These are phyloP conservation scores for Cranoglanis bouderius DNA, from an alignment of 2,113 vertebrate genomes.

Conservation along the genomic window DNA sequence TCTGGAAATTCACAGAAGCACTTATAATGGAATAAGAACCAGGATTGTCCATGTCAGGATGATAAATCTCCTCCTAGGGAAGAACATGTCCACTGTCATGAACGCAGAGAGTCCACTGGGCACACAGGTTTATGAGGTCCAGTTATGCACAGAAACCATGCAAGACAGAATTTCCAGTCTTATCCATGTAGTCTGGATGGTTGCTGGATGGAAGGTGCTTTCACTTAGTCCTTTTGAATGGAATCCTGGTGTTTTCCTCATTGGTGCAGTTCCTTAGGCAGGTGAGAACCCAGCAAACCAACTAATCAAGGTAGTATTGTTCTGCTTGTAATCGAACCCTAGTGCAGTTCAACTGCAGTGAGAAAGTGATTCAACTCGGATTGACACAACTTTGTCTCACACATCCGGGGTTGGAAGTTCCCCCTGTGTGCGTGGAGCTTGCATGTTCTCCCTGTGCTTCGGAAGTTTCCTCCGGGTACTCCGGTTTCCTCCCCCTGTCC, in stretches of 20 bases:
- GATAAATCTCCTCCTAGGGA: neutral
- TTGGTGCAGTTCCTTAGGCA: neutral
- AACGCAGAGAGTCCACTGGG: neutral
- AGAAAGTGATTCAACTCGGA: neutral
- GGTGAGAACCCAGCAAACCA: neutral
- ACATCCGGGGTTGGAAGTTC: too few relatives aligned
- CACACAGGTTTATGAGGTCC: neutral
- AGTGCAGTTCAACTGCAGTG: neutral
- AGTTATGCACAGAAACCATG: neutral
- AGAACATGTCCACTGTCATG: neutral
- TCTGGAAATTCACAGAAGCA: neutral
- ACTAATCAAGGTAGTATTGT: neutral
- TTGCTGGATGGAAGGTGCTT: neutral
- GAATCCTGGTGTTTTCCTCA: neutral
- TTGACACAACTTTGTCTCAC: too few relatives aligned
- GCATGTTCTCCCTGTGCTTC: too few relatives aligned
- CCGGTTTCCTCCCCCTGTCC: too few relatives aligned
- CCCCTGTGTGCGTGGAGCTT: too few relatives aligned
- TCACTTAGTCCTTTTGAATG: neutral
- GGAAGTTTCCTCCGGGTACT: too few relatives aligned
- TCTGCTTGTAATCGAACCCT: neutral
- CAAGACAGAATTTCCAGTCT: neutral
- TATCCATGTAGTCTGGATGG: neutral
- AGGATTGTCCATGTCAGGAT: neutral
- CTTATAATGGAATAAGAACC: neutral